Conservation (phyloP, 1,140 invertebrate genomes). For the Anagrus nilaparvatae region DNA sequence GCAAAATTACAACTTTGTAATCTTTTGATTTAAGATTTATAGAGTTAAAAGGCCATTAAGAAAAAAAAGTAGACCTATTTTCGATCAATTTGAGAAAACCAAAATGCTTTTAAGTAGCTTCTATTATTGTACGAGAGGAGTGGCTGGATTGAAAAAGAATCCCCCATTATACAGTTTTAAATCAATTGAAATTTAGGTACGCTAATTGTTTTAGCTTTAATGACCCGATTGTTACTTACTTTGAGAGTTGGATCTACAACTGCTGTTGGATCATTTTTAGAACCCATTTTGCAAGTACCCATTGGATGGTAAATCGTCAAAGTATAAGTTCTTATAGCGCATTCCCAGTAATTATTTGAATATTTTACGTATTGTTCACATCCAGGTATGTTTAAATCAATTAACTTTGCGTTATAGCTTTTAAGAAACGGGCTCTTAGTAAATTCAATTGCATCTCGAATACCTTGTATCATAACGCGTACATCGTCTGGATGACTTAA, state of each 20-base stretch:
- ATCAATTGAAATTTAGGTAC: no score
- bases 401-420: conserved; percentile 20
- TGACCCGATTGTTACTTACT: no score
- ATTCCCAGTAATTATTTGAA: conserved; percentile 42
- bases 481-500: conserved; percentile 46
- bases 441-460: conserved; percentile 20
- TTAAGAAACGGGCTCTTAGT: conserved; percentile 23
- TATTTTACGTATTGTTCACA: conserved; percentile 25
- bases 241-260: conserved; percentile 72
- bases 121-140: no score
- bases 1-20: no score
- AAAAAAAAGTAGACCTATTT: no score
- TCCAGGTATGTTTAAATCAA: conserved; percentile 10
- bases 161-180: no score
- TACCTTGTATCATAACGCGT: conserved; percentile 25
- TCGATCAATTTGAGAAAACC: no score
- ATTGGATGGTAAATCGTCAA: conserved; percentile 40
- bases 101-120: no score
- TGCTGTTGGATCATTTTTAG: conserved; percentile 37
- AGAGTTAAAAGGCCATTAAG: no score
- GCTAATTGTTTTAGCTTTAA: no score
- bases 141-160: no score
- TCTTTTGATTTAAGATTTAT: no score
- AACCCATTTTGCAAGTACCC: conserved; percentile 47
- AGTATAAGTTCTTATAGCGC: conserved; percentile 36